Evolutionary conservation across 2,888 invertebrate species (phyloP), one percentile per base, ranked within the genome.

Genomic region (Drosophila parthenogenetica): DNA sequence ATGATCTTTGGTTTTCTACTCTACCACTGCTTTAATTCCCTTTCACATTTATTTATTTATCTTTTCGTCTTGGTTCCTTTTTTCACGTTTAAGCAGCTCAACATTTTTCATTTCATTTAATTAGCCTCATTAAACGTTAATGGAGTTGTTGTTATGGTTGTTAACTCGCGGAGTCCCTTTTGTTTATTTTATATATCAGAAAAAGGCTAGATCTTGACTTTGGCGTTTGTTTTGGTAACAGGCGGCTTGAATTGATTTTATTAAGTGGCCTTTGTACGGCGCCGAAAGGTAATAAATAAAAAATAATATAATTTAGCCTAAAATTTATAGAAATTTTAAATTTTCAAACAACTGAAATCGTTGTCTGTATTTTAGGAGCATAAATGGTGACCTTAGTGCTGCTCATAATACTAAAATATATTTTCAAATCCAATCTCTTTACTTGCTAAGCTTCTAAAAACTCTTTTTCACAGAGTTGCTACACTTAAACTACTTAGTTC

Each of bases 81-180:
- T 46, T n/a, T 25, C 16, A 42, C 14, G 1, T 22, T 48, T 17
- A 37, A n/a, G 29, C 40, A 37, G 49, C 10, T 46, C n/a, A 64
- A 60, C 64, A 72, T 73, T 73, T 77, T 72, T 75, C 60, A 39
- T 45, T 72, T 69, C 67, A 80, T 89, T 90, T 89, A 90, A 90
- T 89, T 89, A 79, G 78, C 60, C 72, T 79, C 80, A 81, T 90
- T 90, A 83, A 83, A 70, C 32, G 73, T 69, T 80, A 90, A 88
- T 82, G 77, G 60, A 77, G 79, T 75, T 76, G 83, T 79, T 77
- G 68, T 71, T 76, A 59, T 79, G 60, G 53, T 22, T 17, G 49
- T 43, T 53, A 42, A 32, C n/a, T 55, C 22, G 67, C 51, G 49
- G 50, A 39, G 55, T 48, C 48, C 66, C 50, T 62, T 77, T 48